Base-by-base conservation (phyloP, 2,888 invertebrate species). In the Metacarcinus magister region DNA sequence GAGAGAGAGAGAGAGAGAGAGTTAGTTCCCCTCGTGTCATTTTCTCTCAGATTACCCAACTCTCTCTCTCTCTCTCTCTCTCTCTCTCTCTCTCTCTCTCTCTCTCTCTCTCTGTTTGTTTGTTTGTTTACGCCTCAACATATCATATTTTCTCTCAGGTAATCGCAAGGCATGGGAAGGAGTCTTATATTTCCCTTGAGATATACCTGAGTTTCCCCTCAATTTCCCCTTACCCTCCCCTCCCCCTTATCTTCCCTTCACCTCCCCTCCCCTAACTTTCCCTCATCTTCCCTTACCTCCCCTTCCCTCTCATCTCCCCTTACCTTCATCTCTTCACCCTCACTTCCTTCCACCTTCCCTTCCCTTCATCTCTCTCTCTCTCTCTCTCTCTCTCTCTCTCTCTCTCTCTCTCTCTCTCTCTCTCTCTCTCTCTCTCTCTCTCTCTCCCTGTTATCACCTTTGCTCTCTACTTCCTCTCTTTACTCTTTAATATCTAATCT, bases 1-100 rank as follows among this genome's bases (percentile, higher is more conserved):
- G 67, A 67, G 67, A 67, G 67, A 67, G 67, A 67, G 67, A 67
- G 67, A 67, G 67, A 67, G 67, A 67, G 67, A 67, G 67, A 67
- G 67, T 23, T 0, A 67, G 19, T 67, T 67, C 54, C 54, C 54
- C 54, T 54, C 54, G 54, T 54, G 54, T 13, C 54, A 54, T 54
- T 54, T 54, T 54, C 54, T 54, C 54, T 54, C 54, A 54, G 13
- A 54, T 54, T 54, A 54, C 54, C 54, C 54, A 54, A 54, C 54
- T 54, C 13, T 54, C 54, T 54, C 13, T 67, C 5, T n/a, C 16
- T n/a, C 16, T 67, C 23, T 67, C 23, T n/a, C 23, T 67, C 23
- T 67, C 23, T 67, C 23, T 67, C 23, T 67, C 23, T 67, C 23
- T 67, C 23, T 67, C 23, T 67, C 23, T 67, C 23, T 67, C 0